Evolutionary conservation across 2,797 vertebrate species (phyloP), one percentile per base, ranked within the genome.

Genomic region (Enteromius trimaculatus): DNA sequence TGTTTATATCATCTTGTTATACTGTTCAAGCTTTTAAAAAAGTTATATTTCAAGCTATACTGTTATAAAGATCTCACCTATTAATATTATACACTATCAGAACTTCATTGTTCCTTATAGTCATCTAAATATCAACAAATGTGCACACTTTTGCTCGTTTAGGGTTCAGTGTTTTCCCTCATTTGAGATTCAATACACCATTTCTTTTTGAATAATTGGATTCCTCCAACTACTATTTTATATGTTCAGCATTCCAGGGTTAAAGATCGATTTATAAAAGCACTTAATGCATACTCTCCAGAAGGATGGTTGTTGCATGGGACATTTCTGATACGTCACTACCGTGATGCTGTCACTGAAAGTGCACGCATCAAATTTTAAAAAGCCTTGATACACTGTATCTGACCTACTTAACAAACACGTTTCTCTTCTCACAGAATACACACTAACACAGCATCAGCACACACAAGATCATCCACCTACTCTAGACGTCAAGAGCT

Each of bases 401-500:
- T 76, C 74, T 76, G 77, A 78, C 53, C 49, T 64, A 79, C 55
- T 79, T 76, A 26, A 75, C 83, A 66, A 7, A 75, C 77, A 39
- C 75, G 31, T 64, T 64, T 64, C 62, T 53, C 75, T 70, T 69
- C 76, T 26, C 60, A 62, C 58, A 71, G 39, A 70, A 81, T 39
- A 13, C 64, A 64, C 83, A 49, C 29, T 37, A 70, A 71, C 55
- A 34, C 80, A 66, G 64, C 76, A 83, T 79, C 79, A 83, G 79
- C 70, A 77, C 62, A 10, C 19, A 47, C 37, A 8, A 71, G 58
- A 79, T 83, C 55, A 65, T 79, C 79, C 82, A 55, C 86, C 80
- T 76, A 53, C 83, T 81, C 74, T 77, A 80, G 39, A 81, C 55
- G 14, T 37, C 29, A 21, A 72, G 68, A 80, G 76, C 82, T 68